Conservation (phyloP, 1,140 invertebrate species). For the Heterodera schachtii region DNA sequence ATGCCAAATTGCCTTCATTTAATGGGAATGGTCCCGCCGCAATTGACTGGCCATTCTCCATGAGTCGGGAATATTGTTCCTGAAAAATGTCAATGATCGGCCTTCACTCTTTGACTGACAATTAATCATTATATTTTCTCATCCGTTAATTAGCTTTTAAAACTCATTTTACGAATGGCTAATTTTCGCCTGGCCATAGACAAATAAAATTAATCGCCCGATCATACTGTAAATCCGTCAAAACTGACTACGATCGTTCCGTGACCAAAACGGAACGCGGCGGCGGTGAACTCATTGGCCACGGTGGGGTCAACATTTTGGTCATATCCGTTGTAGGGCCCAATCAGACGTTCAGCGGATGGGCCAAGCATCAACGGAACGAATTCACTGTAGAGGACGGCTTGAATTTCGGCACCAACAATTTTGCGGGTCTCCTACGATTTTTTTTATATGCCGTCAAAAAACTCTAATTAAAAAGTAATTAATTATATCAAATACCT, state of each 20-base stretch:
- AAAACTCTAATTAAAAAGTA: too few relatives aligned
- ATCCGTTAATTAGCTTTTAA: too few relatives aligned
- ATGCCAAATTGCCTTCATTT: slow-evolving; percentile 47
- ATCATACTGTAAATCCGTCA: too few relatives aligned
- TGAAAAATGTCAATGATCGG: slow-evolving; percentile 17
- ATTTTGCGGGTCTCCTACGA: slow-evolving; percentile 69
- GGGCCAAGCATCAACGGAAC: slow-evolving; percentile 58
- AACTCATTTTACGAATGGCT: too few relatives aligned
- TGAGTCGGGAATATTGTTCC: slow-evolving; percentile 50
- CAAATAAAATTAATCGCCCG: too few relatives aligned
- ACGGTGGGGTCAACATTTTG: slow-evolving; percentile 70
- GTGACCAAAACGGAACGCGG: slow-evolving; percentile 74
- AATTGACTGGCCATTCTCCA: slow-evolving; percentile 43
- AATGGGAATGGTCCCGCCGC: slow-evolving; percentile 59
- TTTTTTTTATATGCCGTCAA: too few relatives aligned
- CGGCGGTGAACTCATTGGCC: slow-evolving; percentile 74
- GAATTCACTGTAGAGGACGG: slow-evolving; percentile 56
- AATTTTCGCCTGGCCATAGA: too few relatives aligned
- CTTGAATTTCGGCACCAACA: slow-evolving; percentile 67
- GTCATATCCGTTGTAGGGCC: slow-evolving; percentile 71
- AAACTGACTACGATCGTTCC: slow-evolving; percentile 67
- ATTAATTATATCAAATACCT: too few relatives aligned
- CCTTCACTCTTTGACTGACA: too few relatives aligned
- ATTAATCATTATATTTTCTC: too few relatives aligned
- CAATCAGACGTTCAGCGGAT: slow-evolving; percentile 61